Percentiles rank a stretch among this genome's conserved stretches.
Conservation (phyloP, 92 coral and sea anemone genomes). For the Desmophyllum pertusum region DNA sequence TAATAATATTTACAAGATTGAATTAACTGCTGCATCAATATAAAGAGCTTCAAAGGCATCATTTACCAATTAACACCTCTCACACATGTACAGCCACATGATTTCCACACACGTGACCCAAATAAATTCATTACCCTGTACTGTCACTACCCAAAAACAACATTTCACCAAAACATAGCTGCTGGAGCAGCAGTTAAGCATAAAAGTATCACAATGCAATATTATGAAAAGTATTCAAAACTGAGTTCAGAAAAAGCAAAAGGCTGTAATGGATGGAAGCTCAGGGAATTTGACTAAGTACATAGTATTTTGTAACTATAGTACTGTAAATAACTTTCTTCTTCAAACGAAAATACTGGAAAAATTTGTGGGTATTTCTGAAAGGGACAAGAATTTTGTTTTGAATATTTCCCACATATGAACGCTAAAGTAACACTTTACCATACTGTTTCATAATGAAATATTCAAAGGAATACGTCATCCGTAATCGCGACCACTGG, state of each 20-base stretch:
- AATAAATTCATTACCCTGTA: background rate
- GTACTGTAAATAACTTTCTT: background rate
- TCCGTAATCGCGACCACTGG: constrained; percentile 96
- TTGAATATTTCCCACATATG: background rate
- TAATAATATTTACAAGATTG: constrained; percentile 18
- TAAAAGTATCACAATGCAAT: background rate
- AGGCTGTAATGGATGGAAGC: background rate
- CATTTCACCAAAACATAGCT: background rate
- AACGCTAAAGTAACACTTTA: constrained; percentile 72
- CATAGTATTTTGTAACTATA: background rate
- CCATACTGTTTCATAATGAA: constrained; percentile 95
- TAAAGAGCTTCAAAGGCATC: background rate
- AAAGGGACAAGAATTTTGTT: background rate
- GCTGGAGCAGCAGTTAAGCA: background rate
- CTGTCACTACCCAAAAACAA: background rate
- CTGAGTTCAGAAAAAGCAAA: background rate
- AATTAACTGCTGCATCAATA: constrained; percentile 3
- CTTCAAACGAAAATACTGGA: background rate
- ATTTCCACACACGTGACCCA: background rate
- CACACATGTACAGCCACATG: background rate
- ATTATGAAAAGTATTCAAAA: constrained; percentile 8
- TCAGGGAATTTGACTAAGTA: background rate
- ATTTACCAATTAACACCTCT: background rate
- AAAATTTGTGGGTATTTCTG: too few relatives aligned
- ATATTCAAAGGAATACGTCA: constrained; percentile 98